Percentiles rank a stretch among this genome's conserved stretches.
Conservation (phyloP, 2,797 vertebrate genomes). For the Lepus oiostolus region DNA sequence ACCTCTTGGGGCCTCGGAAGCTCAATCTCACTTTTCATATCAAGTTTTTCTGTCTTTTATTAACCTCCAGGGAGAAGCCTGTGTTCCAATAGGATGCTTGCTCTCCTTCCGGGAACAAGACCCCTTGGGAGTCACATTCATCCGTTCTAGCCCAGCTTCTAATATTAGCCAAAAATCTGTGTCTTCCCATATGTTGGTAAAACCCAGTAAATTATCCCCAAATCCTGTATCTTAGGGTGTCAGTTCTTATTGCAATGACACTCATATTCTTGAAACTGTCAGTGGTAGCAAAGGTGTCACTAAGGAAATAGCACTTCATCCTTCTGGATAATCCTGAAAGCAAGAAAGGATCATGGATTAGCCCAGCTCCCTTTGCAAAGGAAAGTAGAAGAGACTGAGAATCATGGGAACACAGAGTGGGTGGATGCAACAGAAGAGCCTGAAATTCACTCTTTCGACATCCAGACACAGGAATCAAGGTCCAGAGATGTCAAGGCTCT, state of each 20-base stretch:
- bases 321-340: slow-evolving; percentile 57
- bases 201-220: slow-evolving; percentile 50
- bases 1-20: neutral
- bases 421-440: neutral
- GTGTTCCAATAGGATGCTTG: neutral
- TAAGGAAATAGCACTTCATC: slow-evolving; percentile 61
- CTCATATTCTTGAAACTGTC: slow-evolving; percentile 36
- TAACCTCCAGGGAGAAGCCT: neutral
- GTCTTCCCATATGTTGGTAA: slow-evolving; percentile 60
- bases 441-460: slow-evolving; percentile 42
- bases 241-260: slow-evolving; percentile 41
- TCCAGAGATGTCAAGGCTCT: neutral
- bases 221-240: slow-evolving; percentile 33
- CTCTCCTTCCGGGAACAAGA: neutral
- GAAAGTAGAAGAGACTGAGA: slow-evolving; percentile 15
- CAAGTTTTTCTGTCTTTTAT: neutral
- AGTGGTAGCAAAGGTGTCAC: slow-evolving; percentile 47
- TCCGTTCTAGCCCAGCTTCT: slow-evolving; percentile 9
- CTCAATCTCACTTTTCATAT: neutral
- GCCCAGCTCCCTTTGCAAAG: slow-evolving; percentile 55
- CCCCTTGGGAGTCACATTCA: neutral
- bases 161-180: slow-evolving; percentile 55
- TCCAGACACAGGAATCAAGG: slow-evolving; percentile 1
- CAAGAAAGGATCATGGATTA: slow-evolving; percentile 47
- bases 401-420: neutral